Evolutionary conservation across 2,888 invertebrate genomes (phyloP).

Genomic region (Meloe dianella): DNA sequence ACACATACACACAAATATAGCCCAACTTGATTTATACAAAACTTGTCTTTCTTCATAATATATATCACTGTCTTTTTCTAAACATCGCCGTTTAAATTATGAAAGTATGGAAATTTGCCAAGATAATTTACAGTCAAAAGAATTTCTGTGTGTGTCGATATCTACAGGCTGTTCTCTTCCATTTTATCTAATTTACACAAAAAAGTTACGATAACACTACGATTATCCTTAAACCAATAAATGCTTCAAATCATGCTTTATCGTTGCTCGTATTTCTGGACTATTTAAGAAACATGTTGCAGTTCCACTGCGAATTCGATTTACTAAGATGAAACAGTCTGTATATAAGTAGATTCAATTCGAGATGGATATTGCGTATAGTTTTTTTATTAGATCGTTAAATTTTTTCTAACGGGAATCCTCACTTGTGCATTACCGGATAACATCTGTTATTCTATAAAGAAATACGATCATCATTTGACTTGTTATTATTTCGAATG

Average conservation of each 20-base stretch:
- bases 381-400: neutral
- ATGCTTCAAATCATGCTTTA: no score
- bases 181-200: no score
- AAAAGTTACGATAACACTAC: no score
- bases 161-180: no score
- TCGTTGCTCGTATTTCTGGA: no score
- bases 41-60: conserved; percentile 12
- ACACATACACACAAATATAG: conserved; percentile 22
- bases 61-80: neutral
- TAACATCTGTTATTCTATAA: neutral
- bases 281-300: no score
- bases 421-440: neutral
- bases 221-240: no score
- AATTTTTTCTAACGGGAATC: neutral
- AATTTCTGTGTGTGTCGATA: conserved; percentile 23
- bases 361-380: neutral
- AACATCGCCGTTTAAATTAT: conserved; percentile 25
- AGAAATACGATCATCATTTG: neutral
- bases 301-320: no score
- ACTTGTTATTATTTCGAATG: neutral
- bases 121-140: conserved; percentile 18
- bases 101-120: conserved; percentile 25
- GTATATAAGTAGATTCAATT: no score
- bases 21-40: conserved; percentile 30
- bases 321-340: no score